phyloP scores from a whole-genome alignment of 1,140 invertebrate species.

The Vollenhovia emeryi region DNA sequence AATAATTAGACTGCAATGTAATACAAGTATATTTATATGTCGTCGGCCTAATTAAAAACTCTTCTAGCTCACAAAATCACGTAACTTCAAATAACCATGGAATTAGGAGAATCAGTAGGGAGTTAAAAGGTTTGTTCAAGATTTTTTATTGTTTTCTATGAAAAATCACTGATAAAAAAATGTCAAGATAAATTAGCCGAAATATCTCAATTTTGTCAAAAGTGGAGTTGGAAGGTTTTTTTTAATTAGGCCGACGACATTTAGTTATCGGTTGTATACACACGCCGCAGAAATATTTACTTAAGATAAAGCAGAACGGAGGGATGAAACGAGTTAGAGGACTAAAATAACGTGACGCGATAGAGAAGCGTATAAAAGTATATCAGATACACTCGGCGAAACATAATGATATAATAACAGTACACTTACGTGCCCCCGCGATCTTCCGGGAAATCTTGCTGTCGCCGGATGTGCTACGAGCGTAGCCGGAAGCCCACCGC shows the following conservation, averaged over 20 bases:
- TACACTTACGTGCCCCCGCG: neutral
- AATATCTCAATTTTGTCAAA: no score
- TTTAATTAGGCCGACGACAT: no score
- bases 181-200: no score
- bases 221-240: no score
- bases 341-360: neutral
- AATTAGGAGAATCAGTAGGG: no score
- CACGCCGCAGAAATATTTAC: neutral
- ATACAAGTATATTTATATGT: neutral
- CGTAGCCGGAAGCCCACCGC: conserved; percentile 39
- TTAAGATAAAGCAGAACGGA: neutral
- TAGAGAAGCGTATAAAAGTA: neutral
- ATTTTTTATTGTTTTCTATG: no score
- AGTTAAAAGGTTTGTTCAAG: no score
- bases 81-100: no score
- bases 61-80: no score
- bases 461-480: conserved; percentile 33
- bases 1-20: neutral
- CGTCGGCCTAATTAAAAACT: no score
- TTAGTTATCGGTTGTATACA: neutral
- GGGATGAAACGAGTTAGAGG: neutral
- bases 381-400: neutral
- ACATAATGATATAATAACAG: conserved; percentile 52
- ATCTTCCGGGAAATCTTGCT: conserved; percentile 57
- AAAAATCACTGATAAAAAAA: no score